Conservation (phyloP, 1,140 invertebrate genomes). For the Mactra quadrangularis region DNA sequence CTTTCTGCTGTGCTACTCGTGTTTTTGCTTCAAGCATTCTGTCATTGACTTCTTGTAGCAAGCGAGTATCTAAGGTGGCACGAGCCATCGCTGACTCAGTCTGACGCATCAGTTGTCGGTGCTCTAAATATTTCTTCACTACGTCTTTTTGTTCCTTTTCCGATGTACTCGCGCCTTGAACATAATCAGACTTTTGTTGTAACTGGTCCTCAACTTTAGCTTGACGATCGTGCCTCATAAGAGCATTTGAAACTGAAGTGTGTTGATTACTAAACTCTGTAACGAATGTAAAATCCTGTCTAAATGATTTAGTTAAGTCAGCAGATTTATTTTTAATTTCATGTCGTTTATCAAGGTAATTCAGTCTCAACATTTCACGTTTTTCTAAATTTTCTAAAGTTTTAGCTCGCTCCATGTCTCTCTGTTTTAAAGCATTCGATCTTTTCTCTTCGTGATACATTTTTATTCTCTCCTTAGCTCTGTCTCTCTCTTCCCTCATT, state of each 20-base stretch:
- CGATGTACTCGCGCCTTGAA: conserved; percentile 59
- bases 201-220: conserved; percentile 72
- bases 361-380: conserved; percentile 72
- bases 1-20: conserved; percentile 77
- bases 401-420: conserved; percentile 71
- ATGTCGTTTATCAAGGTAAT: conserved; percentile 76
- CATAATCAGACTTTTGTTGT: conserved; percentile 63
- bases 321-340: conserved; percentile 72
- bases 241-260: conserved; percentile 82
- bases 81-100: conserved; percentile 77
- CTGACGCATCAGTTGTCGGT: conserved; percentile 81
- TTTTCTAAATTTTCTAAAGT: conserved; percentile 75
- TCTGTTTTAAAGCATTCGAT: conserved; percentile 69
- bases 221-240: conserved; percentile 80
- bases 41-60: conserved; percentile 80
- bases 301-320: conserved; percentile 70
- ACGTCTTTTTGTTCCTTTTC: conserved; percentile 79
- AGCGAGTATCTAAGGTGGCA: conserved; percentile 76
- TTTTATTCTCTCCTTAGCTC: conserved; percentile 77
- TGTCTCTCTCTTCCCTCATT: conserved; percentile 75
- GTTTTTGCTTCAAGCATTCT: conserved; percentile 74
- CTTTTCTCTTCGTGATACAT: conserved; percentile 78
- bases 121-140: conserved; percentile 80
- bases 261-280: conserved; percentile 82
- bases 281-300: conserved; percentile 77